Evolutionary conservation across 2,797 vertebrate species (phyloP).

Genomic region (Mormyrops attenuatus): DNA sequence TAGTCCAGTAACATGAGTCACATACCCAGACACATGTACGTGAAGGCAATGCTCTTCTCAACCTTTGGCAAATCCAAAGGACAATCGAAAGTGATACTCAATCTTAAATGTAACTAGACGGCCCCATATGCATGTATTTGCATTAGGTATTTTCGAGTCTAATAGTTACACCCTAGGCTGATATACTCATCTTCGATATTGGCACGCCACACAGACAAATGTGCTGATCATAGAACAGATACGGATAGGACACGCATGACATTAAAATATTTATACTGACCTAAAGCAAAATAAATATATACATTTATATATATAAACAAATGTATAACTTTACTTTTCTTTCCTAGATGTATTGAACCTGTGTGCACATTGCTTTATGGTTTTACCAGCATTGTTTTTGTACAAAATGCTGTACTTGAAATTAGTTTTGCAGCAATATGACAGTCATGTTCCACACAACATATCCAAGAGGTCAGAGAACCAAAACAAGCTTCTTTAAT

Average conservation of each 20-base stretch:
- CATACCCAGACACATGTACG: neutral
- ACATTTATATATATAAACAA: neutral
- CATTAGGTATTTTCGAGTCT: neutral
- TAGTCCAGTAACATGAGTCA: neutral
- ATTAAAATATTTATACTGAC: neutral
- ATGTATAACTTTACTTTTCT: neutral
- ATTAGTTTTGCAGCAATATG: neutral
- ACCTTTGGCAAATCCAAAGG: neutral
- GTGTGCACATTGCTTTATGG: neutral
- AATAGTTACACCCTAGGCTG: neutral
- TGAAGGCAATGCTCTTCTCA: neutral
- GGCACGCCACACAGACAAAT: neutral
- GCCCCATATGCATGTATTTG: neutral
- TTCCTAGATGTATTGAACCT: neutral
- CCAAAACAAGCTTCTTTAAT: constrained; percentile 1
- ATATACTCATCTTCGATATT: neutral
- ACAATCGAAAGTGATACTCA: neutral
- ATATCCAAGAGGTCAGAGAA: neutral
- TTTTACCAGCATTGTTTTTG: neutral
- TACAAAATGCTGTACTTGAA: neutral
- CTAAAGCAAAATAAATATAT: neutral
- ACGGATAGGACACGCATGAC: neutral
- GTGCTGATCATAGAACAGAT: neutral
- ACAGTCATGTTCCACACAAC: neutral
- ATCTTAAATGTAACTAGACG: neutral